phyloP scores from a whole-genome alignment of 2,888 invertebrate species.

The Trichacis sp. region DNA sequence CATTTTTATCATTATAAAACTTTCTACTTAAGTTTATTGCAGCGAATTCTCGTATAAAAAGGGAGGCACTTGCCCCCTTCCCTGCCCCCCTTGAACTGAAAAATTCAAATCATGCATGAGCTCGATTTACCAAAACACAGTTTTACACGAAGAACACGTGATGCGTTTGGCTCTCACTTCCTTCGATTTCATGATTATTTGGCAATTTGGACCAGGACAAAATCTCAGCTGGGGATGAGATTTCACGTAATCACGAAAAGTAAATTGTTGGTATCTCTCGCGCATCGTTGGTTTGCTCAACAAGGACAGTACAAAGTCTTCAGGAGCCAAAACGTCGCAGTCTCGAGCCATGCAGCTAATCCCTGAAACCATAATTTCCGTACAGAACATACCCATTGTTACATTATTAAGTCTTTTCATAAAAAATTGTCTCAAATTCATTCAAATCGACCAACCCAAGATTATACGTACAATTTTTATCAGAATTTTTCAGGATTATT shows the following conservation, averaged over 20 bases:
- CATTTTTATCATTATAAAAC: too few relatives aligned
- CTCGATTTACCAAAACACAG: slow-evolving; percentile 83
- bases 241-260: slow-evolving; percentile 96
- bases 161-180: slow-evolving; percentile 87
- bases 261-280: slow-evolving; percentile 95
- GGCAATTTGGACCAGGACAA: slow-evolving; percentile 97
- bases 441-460: too few relatives aligned
- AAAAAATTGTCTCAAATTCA: too few relatives aligned
- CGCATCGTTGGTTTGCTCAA: slow-evolving; percentile 85
- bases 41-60: too few relatives aligned
- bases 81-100: too few relatives aligned
- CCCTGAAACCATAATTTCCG: too few relatives aligned
- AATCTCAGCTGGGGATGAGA: slow-evolving; percentile 91
- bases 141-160: slow-evolving; percentile 89
- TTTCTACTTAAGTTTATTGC: not conserved
- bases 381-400: too few relatives aligned
- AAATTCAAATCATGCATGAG: too few relatives aligned
- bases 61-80: too few relatives aligned
- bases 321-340: slow-evolving; percentile 94
- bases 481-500: too few relatives aligned
- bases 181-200: slow-evolving; percentile 87
- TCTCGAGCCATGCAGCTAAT: slow-evolving; percentile 98
- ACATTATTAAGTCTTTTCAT: too few relatives aligned
- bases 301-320: slow-evolving; percentile 92
- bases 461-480: too few relatives aligned